Base-by-base conservation (phyloP, 2,888 invertebrate genomes). In the Trypoxylon attenuatum region DNA sequence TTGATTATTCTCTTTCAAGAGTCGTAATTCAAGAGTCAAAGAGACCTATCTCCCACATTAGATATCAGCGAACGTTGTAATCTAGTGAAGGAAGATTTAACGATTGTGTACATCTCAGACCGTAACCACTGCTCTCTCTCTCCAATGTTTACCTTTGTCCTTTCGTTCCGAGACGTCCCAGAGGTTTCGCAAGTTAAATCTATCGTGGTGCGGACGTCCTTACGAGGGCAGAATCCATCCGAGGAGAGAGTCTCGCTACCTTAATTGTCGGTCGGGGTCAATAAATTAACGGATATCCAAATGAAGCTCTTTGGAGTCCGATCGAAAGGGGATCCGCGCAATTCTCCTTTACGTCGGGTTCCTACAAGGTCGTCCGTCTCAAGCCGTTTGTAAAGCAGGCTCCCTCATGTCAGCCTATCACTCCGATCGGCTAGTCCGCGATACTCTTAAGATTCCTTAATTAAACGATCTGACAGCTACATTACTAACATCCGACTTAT, bases 401-500 rank as follows among this genome's bases (percentile, higher is more conserved):
- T 47, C 19, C 19, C 52, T 45, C n/a, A 56, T 55, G 63, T 71
- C 70, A 57, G 54, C 57, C 73, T 74, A 74, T 74, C 76, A 61
- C 61, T 60, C 47, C 51, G 56, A 74, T 71, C 72, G 56, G 55
- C 55, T 59, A 59, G 19, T 39, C 27, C 39, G 62, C 78, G 73
- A 71, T 71, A 72, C 71, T 73, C 71, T 76, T 71, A 77, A 80
- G 76, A 80, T 81, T 79, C 84, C 77, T 84, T 84, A 84, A 84
- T 84, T 84, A 84, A 84, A 82, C 80, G 80, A 64, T 75, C 77
- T 80, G 84, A 83, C 84, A 84, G 84, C 76, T 83, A 84, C 84
- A 81, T 82, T 79, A 78, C 81, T 80, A 78, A 82, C 78, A 78
- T 70, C 68, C 72, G 27, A 22, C 51, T 57, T 78, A 79, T 80